Evolutionary conservation across 2,888 invertebrate species (phyloP), one percentile per base, ranked within the genome.

Genomic region (Pammene fasciana): DNA sequence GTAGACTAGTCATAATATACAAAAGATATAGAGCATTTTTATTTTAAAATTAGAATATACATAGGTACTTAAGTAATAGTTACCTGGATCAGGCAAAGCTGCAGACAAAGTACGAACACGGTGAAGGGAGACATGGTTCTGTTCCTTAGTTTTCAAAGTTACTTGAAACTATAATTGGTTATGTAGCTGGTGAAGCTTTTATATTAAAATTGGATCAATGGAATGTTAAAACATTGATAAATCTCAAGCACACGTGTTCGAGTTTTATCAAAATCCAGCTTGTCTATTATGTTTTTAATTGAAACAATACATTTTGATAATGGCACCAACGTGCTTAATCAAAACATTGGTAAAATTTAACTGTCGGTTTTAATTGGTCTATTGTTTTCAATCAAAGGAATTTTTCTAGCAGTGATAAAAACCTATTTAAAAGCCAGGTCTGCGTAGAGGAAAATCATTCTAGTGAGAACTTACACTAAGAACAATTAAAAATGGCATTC

Each of bases 41-140:
- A n/a, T n/a, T n/a, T 36, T 7, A 36, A 36, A 6, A 36, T 36
- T 6, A 36, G 4, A 36, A 4, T 36, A 36, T 36, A 36, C 36
- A 36, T 36, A 6, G 36, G 7, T 36, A 61, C 2, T 11, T 8
- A 43, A 8, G 11, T 11, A 3, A 43, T 18, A 26, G 38, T 67
- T 11, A 67, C 67, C 67, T 67, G 67, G 2, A 67, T 36, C 60
- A 67, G 50, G 46, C 60, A 54, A 43, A 52, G 41, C 54, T 60
- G 60, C 36, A 60, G 4, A 18, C 60, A 46, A 16, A 67, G 11
- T 9, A 5, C 45, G 10, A 67, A 16, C n/a, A 67, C 16, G 9
- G 46, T 11, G 45, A 45, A 60, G 5, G 36, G 45, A 45, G 38
- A 38, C 38, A 38, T 38, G 38, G 38, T 38, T 38, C 38, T 38